Evolutionary conservation across 2,113 vertebrate species (phyloP), one percentile per base, ranked within the genome.

Genomic region (Bettongia penicillata): DNA sequence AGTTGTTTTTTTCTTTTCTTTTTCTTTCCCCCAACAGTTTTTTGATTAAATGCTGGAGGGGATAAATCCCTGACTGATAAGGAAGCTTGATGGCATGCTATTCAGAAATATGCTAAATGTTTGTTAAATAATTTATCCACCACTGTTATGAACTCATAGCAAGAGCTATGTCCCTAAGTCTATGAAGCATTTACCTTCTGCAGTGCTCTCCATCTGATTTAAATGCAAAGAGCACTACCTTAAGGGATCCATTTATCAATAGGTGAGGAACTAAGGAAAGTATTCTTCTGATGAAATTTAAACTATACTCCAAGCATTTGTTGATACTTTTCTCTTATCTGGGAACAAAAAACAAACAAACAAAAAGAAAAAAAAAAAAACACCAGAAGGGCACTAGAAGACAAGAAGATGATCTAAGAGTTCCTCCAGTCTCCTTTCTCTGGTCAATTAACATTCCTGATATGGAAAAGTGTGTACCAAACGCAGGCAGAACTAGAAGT

Each of bases 11-110:
- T 48, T 48, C 95, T 96, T 95, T 77, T 92, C 90, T 50, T 28
- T 22, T 51, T 47, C 19, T 8, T 50, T 24, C 3, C 22, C 12
- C 31, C 37, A 77, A 43, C 9, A 1, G 50, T 91, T 97, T 53
- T 48, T 50, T 28, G 53, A 96, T 98, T 97, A 97, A 96, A 97
- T 96, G 28, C 51, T 93, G 96, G 95, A 94, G 93, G 96, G 90
- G 96, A 95, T 94, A 93, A 93, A 94, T 92, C 52, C 53, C 94
- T 0, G 48, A 92, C 52, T 28, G 11, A 53, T 91, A 48, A 23
- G 57, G 47, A 97, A 9, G 7, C 28, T 52, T 53, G 2, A 12
- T 48, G 31, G 8, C 24, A n/a, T 28, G 57, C 49, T 43, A 51
- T 19, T 53, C 92, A 93, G 51, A 91, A 94, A 96, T 53, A 51